Conservation (phyloP, 2,888 invertebrate genomes). For the Synergus umbraculus region DNA sequence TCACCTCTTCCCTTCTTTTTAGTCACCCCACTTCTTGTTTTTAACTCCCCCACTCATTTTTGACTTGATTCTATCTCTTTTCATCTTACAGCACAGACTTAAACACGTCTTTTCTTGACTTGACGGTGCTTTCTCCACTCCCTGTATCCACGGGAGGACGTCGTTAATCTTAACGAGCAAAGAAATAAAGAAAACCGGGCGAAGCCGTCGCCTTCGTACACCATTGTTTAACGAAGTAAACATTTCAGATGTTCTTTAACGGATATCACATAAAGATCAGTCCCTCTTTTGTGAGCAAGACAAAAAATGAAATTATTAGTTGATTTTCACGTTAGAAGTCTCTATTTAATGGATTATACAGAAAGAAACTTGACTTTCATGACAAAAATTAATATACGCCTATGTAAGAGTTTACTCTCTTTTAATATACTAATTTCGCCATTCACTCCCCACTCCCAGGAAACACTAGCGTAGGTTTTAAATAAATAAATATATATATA, state of each 20-base stretch:
- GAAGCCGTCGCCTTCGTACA: slow-evolving; percentile 43
- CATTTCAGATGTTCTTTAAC: slow-evolving; percentile 12
- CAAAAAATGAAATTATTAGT: too few relatives aligned
- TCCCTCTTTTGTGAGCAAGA: neutral
- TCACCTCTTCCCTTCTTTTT: neutral
- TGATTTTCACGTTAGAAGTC: neutral
- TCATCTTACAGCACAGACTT: neutral
- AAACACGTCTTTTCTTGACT: neutral
- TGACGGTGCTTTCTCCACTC: slow-evolving; percentile 15
- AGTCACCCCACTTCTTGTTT: neutral
- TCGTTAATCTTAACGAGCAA: slow-evolving; percentile 59
- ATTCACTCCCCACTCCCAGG: neutral
- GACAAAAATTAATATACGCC: neutral
- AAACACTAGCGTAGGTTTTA: neutral
- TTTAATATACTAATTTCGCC: neutral
- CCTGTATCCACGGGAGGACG: slow-evolving; percentile 36
- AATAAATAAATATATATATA: too few relatives aligned
- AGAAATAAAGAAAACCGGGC: slow-evolving; percentile 48
- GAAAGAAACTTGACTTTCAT: neutral
- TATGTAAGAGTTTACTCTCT: neutral
- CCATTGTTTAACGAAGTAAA: slow-evolving; percentile 47
- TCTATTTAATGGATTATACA: neutral
- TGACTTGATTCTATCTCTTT: neutral
- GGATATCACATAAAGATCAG: slow-evolving; percentile 36
- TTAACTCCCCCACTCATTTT: slow-evolving; percentile 35